Evolutionary conservation across 2,113 vertebrate genomes (phyloP).

Genomic region (Rattus norvegicus): DNA sequence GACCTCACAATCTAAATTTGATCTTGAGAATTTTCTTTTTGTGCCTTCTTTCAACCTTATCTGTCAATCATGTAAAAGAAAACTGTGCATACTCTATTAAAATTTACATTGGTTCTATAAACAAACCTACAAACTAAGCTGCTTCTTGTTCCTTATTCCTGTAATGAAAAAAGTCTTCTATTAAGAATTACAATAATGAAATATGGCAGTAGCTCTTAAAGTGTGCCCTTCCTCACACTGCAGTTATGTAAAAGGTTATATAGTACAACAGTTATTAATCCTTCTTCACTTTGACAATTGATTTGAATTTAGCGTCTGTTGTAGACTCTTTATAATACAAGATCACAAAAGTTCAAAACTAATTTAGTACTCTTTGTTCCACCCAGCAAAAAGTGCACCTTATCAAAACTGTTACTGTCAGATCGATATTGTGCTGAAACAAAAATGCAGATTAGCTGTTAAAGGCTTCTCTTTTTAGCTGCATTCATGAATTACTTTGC

Average conservation of each 20-base stretch:
- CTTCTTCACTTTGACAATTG: constrained; percentile 85
- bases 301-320: constrained; percentile 83
- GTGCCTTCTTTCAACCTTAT: constrained; percentile 1
- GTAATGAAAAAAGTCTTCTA: constrained; percentile 73
- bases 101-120: constrained; percentile 47
- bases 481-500: constrained; percentile 67
- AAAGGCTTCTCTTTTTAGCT: constrained; percentile 69
- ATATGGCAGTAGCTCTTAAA: constrained; percentile 80
- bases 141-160: constrained; percentile 49
- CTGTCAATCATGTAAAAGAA: constrained; percentile 7
- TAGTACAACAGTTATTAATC: constrained; percentile 84
- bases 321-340: constrained; percentile 82
- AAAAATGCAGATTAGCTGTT: constrained; percentile 70
- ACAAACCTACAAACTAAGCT: constrained; percentile 76
- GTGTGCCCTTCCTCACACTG: constrained; percentile 66
- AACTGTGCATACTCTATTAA: constrained; percentile 19
- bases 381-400: constrained; percentile 78
- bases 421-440: constrained; percentile 73
- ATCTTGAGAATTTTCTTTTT: background rate
- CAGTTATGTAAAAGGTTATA: constrained; percentile 80
- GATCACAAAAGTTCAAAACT: constrained; percentile 84
- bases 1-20: constrained; percentile 27
- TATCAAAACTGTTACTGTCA: constrained; percentile 76
- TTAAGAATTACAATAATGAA: constrained; percentile 83
- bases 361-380: constrained; percentile 86